Evolutionary conservation across 2,113 vertebrate species (phyloP), one percentile per base, ranked within the genome.

Genomic region (Tyrannus savana): DNA sequence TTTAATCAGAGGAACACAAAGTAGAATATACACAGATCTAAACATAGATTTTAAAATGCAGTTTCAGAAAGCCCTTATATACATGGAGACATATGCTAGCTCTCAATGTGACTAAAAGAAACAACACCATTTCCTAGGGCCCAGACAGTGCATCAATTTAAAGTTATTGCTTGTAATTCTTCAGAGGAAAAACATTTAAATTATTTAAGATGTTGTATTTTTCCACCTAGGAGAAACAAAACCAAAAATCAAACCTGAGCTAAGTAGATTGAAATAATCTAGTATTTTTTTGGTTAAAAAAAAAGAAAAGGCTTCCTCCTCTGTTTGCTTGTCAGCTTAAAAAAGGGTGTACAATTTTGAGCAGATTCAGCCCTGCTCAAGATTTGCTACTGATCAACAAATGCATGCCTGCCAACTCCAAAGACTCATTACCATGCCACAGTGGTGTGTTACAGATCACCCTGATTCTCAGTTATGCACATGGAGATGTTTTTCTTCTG

Each of bases 1-100:
- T 91, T 86, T 96, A 92, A 91, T 95, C 72, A 79, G 85, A 96
- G 69, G 96, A 97, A 79, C 69, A 41, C 75, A 69, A 83, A 93
- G 72, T 46, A 96, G 71, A 88, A 62, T 88, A 94, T 93, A 83
- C 64, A n/a, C 64, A 87, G 39, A 49, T 50, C 73, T 90, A 87
- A 72, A 76, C 49, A 87, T 46, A 95, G 84, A 79, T 78, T 96
- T 84, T 76, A 91, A 95, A 97, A 95, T 92, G 77, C 52, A 82
- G 62, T 96, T 97, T 93, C 79, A 93, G 74, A 92, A 95, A 95
- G 64, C 73, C 87, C 52, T 97, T 96, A 39, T 86, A 75, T 22
- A 95, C 50, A 21, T 19, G 1, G 35, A 88, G 35, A 19, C 33
- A 63, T 95, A 84, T 74, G 94, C 91, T 93, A 24, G 19, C 93